Percentiles rank a stretch among this genome's conserved stretches.
These are phyloP conservation scores for Trypoxylon attenuatum DNA, from an alignment of 2,888 invertebrate species.

Conservation along the genomic window DNA sequence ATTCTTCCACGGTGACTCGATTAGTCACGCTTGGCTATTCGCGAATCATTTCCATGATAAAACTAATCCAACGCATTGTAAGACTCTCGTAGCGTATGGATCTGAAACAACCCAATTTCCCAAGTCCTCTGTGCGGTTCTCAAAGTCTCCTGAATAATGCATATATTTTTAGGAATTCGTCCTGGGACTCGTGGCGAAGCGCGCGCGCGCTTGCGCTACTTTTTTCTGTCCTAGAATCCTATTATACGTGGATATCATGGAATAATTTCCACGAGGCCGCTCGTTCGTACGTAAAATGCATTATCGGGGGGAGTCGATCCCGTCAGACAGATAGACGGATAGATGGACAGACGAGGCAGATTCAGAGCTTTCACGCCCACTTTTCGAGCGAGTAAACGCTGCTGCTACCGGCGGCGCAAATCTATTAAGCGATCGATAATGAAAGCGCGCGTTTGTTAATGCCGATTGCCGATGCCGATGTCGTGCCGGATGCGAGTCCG, in stretches of 20 bases:
- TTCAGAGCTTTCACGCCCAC: not conserved
- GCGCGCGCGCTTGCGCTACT: not conserved
- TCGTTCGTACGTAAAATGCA: not conserved
- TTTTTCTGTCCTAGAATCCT: not conserved
- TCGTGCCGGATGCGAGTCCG: not conserved
- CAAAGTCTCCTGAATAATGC: not conserved
- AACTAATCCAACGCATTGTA: not conserved
- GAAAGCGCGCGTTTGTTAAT: constrained; percentile 13
- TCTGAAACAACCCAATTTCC: not conserved
- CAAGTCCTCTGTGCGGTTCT: not conserved
- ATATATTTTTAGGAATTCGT: not conserved
- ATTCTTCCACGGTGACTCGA: not conserved
- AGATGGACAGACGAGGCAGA: not conserved
- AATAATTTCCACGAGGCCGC: not conserved
- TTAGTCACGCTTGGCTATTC: not conserved
- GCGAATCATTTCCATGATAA: not conserved
- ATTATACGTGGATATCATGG: not conserved
- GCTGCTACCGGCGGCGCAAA: not conserved
- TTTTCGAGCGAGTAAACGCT: not conserved
- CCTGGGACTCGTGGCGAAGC: not conserved
- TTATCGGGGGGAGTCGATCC: not conserved
- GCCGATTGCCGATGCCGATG: constrained; percentile 2
- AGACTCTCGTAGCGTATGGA: not conserved
- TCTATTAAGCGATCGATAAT: constrained; percentile 1
- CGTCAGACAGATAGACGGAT: not conserved